Evolutionary conservation across 2,888 invertebrate genomes (phyloP).

Genomic region (Lottia gigantea): DNA sequence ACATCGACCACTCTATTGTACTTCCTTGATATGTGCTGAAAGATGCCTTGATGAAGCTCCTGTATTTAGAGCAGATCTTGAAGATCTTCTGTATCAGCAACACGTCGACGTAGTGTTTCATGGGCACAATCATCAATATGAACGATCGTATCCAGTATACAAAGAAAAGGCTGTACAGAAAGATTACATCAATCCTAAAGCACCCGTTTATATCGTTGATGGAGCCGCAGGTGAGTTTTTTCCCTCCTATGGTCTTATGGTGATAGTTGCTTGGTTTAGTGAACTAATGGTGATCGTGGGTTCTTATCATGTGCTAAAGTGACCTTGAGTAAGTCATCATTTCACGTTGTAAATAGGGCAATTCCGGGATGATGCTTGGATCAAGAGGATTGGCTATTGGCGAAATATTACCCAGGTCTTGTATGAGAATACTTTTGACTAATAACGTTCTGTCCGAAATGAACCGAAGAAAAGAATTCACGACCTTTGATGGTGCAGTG

Average conservation of each 20-base stretch:
- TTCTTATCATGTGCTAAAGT: too few relatives aligned
- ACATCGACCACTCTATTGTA: conserved; percentile 37
- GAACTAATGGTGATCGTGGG: too few relatives aligned
- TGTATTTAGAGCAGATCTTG: conserved; percentile 25
- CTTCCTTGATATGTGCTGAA: conserved; percentile 22
- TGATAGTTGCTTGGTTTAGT: too few relatives aligned
- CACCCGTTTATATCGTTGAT: conserved; percentile 35
- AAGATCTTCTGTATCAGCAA: conserved; percentile 32
- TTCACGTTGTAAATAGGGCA: too few relatives aligned
- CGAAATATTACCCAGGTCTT: too few relatives aligned
- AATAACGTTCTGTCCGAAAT: too few relatives aligned
- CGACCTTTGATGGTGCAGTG: not conserved
- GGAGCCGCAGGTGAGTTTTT: conserved; percentile 31
- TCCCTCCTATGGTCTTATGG: too few relatives aligned
- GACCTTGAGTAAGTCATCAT: too few relatives aligned
- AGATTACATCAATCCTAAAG: conserved; percentile 31
- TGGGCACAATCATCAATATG: conserved; percentile 39
- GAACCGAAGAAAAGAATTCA: not conserved
- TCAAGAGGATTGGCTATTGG: too few relatives aligned
- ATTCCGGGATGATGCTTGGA: too few relatives aligned
- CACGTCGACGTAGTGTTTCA: conserved; percentile 33
- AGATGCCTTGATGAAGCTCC: conserved; percentile 26
- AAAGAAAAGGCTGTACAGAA: conserved; percentile 17
- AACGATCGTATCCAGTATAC: conserved; percentile 35
- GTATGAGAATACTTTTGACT: too few relatives aligned